Percentiles rank a stretch among this genome's conserved stretches.
Conservation (phyloP, 2,113 vertebrate genomes). For the Ctenodactylus gundi region DNA sequence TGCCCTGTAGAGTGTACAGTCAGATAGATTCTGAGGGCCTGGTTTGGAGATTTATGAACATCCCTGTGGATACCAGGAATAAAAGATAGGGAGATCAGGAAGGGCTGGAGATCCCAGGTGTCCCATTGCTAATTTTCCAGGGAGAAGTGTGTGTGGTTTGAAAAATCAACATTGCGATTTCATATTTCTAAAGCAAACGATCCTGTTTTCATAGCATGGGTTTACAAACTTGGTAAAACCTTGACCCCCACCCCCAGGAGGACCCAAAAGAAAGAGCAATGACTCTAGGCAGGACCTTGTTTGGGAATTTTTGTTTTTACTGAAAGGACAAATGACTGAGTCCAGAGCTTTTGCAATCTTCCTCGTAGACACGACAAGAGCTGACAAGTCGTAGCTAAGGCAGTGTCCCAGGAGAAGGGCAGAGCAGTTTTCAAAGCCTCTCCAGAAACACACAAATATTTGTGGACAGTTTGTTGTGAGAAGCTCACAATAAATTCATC, state of each 20-base stretch:
- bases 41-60: background rate
- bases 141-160: background rate
- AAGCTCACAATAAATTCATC: constrained; percentile 28
- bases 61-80: background rate
- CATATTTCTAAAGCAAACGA: background rate
- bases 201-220: background rate
- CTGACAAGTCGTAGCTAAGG: background rate
- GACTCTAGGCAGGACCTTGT: background rate
- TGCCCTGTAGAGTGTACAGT: background rate
- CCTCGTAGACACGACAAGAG: background rate
- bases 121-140: background rate
- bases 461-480: constrained; percentile 24
- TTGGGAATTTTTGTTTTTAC: background rate
- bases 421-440: background rate
- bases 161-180: background rate
- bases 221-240: background rate
- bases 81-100: background rate
- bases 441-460: background rate
- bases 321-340: background rate
- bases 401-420: background rate
- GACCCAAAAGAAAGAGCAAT: background rate
- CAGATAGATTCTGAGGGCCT: background rate
- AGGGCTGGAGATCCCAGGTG: background rate
- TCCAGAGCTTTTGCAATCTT: background rate
- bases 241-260: background rate